Evolutionary conservation across 92 coral and sea anemone genomes (phyloP), one percentile per base, ranked within the genome.

Genomic region (Palythoa caribaeorum): DNA sequence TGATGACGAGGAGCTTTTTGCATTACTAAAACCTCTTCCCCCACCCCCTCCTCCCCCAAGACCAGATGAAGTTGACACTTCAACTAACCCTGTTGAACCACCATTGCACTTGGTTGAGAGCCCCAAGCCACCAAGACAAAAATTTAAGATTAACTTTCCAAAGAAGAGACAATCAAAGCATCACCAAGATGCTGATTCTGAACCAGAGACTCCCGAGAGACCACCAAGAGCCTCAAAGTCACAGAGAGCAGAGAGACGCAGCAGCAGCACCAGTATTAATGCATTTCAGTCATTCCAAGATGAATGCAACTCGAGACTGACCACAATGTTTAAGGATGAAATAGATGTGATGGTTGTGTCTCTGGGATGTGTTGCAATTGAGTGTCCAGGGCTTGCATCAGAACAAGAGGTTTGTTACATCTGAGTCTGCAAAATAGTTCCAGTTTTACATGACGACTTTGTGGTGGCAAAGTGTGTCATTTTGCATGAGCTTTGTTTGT

Each of bases 261-360:
- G 38, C 5, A 40, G 19, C 14, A 66, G 86, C 66, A n/a, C 76
- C 14, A 68, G 76, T 14, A 19, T 48, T 15, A 81, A 57, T 63
- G 76, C 86, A 2, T 81, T 40, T 40, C 86, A 81, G 73, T 65
- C 76, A 14, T 66, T 44, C 75, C 86, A 81, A 38, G 86, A 81
- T 6, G 86, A 81, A 39, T 81, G 86, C 17, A 66, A 81, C 54
- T 13, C 16, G 7, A 19, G 86, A 66, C 86, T 81, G 75, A 48
- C 37, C 40, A 48, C 75, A 2, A 81, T 81, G 86, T 81, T 65
- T 21, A 57, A 68, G 52, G 86, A 65, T n/a, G 60, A 81, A 20
- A 74, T 81, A 52, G 76, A 66, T 48, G 86, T 68, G 59, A 81
- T 81, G 86, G 86, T 81, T 13, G 86, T 81, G 50, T 81, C 86